These are phyloP conservation scores for Archegozetes longisetosus DNA, from an alignment of 1,140 invertebrate species.

Conservation along the genomic window DNA sequence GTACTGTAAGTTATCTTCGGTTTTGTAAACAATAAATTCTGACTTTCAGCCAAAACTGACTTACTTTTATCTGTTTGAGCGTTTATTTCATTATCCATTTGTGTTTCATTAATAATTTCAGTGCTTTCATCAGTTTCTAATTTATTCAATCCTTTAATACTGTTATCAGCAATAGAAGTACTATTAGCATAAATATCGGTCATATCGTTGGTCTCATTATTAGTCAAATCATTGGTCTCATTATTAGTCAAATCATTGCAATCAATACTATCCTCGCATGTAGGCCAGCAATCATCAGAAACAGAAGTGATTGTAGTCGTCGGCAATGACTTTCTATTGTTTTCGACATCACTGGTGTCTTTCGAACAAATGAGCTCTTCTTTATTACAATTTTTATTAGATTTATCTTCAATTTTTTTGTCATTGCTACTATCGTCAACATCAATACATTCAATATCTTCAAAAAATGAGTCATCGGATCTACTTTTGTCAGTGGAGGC, in stretches of 20 bases:
- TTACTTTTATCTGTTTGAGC: neutral
- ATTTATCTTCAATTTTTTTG: neutral
- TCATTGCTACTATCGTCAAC: neutral
- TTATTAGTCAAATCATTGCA: neutral
- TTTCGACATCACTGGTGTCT: no score
- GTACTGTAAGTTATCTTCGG: neutral
- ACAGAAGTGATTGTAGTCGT: neutral
- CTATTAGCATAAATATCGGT: neutral
- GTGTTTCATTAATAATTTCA: no score
- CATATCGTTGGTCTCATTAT: neutral
- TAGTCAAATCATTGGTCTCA: neutral
- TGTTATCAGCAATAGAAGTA: neutral
- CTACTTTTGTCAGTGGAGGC: neutral
- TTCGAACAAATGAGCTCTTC: no score
- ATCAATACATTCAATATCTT: neutral
- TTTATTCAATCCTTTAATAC: neutral
- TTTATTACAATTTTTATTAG: no score
- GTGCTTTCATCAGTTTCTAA: neutral
- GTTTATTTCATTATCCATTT: no score
- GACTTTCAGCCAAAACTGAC: no score
- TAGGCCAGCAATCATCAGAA: neutral
- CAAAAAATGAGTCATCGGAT: neutral
- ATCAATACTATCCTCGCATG: neutral
- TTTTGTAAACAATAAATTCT: neutral
- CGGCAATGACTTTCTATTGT: no score